phyloP scores from a whole-genome alignment of 2,888 invertebrate genomes.

The Epirrita christyi region DNA sequence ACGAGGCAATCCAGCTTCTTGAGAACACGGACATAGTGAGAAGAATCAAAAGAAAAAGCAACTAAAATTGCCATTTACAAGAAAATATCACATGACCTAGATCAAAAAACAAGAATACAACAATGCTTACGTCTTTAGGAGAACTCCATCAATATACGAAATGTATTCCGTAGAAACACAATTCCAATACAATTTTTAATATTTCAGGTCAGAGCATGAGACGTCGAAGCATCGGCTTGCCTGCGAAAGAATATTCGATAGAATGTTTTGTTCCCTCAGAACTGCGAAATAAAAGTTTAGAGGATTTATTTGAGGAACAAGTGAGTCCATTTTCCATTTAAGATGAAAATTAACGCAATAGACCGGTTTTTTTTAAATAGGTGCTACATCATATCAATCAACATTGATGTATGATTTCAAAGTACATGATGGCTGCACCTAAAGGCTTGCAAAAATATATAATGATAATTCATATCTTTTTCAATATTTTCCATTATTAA shows the following conservation, averaged over 20 bases:
- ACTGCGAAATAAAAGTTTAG: constrained; percentile 42
- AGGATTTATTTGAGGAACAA: constrained; percentile 49
- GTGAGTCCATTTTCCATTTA: constrained; percentile 43
- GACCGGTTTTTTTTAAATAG: no score
- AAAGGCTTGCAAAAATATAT: no score
- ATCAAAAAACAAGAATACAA: constrained; percentile 12
- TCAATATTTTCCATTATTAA: no score
- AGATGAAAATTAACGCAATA: no score
- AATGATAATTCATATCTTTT: no score
- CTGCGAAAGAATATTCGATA: constrained; percentile 43
- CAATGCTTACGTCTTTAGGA: constrained; percentile 8
- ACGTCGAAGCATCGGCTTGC: constrained; percentile 46
- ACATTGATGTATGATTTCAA: no score
- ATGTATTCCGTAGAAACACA: constrained; percentile 14
- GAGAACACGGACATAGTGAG: no score
- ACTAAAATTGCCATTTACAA: no score
- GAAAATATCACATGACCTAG: constrained; percentile 9
- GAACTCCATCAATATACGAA: constrained; percentile 11
- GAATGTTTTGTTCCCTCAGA: constrained; percentile 43
- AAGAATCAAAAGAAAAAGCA: no score
- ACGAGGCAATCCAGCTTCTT: no score
- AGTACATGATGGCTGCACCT: no score
- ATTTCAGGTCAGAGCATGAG: constrained; percentile 46
- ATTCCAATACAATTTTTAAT: constrained; percentile 31
- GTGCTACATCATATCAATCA: no score